A percentile compares a stretch with the other conserved stretches of the same genome.
phyloP scores from a whole-genome alignment of 2,888 invertebrate species.

The Drosophila atroscutellata region DNA sequence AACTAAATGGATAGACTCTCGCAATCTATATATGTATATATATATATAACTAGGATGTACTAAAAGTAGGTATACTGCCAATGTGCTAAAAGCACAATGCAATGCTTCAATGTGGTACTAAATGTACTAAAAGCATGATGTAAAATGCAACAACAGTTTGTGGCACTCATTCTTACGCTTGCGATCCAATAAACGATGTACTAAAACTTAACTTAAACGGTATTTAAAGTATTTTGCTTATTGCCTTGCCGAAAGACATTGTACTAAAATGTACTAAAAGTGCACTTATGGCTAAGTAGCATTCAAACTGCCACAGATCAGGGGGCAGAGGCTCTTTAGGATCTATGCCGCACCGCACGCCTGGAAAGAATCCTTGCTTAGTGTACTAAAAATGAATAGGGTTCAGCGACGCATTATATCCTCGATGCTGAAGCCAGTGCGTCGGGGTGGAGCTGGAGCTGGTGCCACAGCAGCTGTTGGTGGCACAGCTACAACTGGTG shows the following conservation, averaged over 20 bases:
- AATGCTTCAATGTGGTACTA: conserved; percentile 5
- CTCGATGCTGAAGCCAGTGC: conserved; percentile 95
- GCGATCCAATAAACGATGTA: conserved; percentile 13
- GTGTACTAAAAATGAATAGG: conserved; percentile 37
- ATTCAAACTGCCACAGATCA: conserved; percentile 19
- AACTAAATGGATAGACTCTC: conserved; percentile 60
- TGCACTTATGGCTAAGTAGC: conserved; percentile 64
- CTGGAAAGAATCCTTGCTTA: conserved; percentile 15
- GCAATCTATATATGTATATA: conserved; percentile 7
- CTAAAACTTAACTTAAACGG: conserved; percentile 22
- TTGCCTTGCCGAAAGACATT: conserved; percentile 68
- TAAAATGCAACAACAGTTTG: conserved; percentile 61
- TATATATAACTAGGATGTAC: conserved; percentile 37
- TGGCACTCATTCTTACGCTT: conserved; percentile 36
- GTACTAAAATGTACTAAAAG: conserved; percentile 78
- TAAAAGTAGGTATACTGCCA: conserved; percentile 14
- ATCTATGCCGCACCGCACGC: conserved; percentile 8
- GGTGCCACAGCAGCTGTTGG: conserved; percentile 58
- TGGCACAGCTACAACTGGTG: conserved; percentile 63
- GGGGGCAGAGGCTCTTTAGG: not conserved
- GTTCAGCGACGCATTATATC: conserved; percentile 94
- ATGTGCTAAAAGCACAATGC: conserved; percentile 40
- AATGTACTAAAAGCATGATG: conserved; percentile 42
- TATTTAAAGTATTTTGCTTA: conserved; percentile 45
- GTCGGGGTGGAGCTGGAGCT: conserved; percentile 86